Evolutionary conservation across 2,113 vertebrate genomes (phyloP).

Genomic region (Girardinichthys multiradiatus): DNA sequence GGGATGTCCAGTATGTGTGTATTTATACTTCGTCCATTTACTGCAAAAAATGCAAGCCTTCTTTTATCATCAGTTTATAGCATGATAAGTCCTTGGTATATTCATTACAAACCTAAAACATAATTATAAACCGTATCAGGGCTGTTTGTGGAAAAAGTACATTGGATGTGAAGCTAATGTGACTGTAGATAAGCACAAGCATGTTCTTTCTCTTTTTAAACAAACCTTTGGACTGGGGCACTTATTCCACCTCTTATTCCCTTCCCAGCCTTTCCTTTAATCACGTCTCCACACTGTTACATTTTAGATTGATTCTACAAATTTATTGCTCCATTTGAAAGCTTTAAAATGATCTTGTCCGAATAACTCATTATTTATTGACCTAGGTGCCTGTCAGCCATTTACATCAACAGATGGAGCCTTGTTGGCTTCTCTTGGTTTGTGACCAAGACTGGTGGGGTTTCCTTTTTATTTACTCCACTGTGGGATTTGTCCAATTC

Average conservation of each 20-base stretch:
- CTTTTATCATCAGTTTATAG: background rate
- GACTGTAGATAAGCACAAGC: background rate
- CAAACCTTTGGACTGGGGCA: conserved; percentile 1
- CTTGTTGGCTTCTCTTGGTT: background rate
- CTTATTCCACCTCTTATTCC: no score
- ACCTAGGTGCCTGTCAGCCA: background rate
- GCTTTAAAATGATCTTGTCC: background rate
- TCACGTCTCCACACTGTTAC: background rate
- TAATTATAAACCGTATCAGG: background rate
- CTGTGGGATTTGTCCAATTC: no score
- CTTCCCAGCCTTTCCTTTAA: background rate
- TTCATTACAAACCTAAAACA: background rate
- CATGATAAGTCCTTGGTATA: background rate
- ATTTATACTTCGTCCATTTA: background rate
- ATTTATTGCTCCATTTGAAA: background rate
- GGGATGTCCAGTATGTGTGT: background rate
- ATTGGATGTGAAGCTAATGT: background rate
- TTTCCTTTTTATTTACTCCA: background rate
- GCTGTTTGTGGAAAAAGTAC: background rate
- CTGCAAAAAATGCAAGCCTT: no score
- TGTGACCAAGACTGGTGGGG: no score
- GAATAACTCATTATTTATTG: background rate
- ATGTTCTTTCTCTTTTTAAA: background rate
- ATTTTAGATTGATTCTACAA: background rate
- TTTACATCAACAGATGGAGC: background rate